Evolutionary conservation across 2,888 invertebrate species (phyloP), one percentile per base, ranked within the genome.

Genomic region (Cloeon dipterum): DNA sequence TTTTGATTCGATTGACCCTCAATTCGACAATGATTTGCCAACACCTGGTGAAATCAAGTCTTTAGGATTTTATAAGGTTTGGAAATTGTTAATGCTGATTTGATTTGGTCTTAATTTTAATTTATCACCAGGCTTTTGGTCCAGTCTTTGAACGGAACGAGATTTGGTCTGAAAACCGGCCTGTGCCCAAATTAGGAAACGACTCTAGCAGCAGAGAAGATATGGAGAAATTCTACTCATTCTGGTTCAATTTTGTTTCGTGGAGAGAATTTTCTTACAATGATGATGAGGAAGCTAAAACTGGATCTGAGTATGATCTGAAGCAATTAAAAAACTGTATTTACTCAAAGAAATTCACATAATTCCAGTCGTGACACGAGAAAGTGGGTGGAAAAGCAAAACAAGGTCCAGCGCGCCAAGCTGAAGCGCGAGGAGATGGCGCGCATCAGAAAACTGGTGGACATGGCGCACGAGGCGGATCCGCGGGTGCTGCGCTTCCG

Each of bases 221-320:
- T 49, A 94, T 99, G 1, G 89, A 96, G 52, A 60, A 65, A 34
- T 99, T 99, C 59, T 98, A 99, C 55, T 74, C 79, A 13, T 98
- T 94, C 57, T 98, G 98, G 98, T 94, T 83, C 56, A 78, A 88
- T 49, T 98, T 96, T 59, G 89, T 93, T 46, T 94, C 96, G 0
- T 99, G 98, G 98, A 68, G 98, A 42, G 98, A 99, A 55, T 99
- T 82, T 59, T 96, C 96, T 2, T 99, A 98, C 55, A 62, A 93
- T 46, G 98, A 99, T 54, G 94, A 96, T 58, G 96, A 98, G 54
- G 96, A 96, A 51, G 96, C 96, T 54, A 93, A 96, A 52, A 86
- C 83, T 50, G 96, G 94, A 2, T 86, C 91, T 54, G 93, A 65
- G 61, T 62, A 49, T 52, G 57, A 50, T 14, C 29, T 29, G 16